Evolutionary conservation across 2,888 invertebrate genomes (phyloP).

Genomic region (Hofmannophila pseudospretella): DNA sequence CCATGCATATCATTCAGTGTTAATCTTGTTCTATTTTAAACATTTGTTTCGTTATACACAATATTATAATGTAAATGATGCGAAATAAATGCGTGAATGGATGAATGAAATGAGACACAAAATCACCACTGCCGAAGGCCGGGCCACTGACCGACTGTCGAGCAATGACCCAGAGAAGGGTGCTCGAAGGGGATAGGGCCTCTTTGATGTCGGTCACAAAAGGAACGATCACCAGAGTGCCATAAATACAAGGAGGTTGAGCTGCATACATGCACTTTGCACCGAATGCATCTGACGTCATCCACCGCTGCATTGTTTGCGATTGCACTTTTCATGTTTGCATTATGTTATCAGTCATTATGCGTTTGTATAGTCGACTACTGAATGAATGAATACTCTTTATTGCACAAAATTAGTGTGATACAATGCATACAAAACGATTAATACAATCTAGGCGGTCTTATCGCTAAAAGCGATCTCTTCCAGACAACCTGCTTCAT

Average conservation of each 20-base stretch:
- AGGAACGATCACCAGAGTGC: slow-evolving; percentile 70
- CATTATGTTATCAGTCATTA: slow-evolving; percentile 6
- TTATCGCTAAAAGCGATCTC: no score
- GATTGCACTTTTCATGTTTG: slow-evolving; percentile 50
- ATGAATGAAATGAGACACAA: slow-evolving; percentile 1
- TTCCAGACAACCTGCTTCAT: no score
- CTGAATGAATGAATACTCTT: no score
- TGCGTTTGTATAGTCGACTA: no score
- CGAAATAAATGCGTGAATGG: neutral
- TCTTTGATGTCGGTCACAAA: slow-evolving; percentile 72
- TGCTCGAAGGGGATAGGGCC: slow-evolving; percentile 75
- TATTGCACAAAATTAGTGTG: no score
- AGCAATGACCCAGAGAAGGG: slow-evolving; percentile 74
- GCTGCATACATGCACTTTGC: slow-evolving; percentile 76
- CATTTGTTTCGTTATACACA: no score
- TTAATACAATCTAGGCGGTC: no score
- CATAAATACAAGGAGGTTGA: slow-evolving; percentile 66
- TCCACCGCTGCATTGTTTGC: slow-evolving; percentile 64
- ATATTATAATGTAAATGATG: no score
- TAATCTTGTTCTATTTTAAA: no score
- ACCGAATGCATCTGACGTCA: slow-evolving; percentile 72
- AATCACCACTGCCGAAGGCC: slow-evolving; percentile 23
- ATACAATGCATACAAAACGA: no score
- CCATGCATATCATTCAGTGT: no score
- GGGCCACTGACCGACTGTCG: slow-evolving; percentile 53